Conservation (phyloP, 2,113 vertebrate genomes). For the Rhinopithecus roxellana region DNA sequence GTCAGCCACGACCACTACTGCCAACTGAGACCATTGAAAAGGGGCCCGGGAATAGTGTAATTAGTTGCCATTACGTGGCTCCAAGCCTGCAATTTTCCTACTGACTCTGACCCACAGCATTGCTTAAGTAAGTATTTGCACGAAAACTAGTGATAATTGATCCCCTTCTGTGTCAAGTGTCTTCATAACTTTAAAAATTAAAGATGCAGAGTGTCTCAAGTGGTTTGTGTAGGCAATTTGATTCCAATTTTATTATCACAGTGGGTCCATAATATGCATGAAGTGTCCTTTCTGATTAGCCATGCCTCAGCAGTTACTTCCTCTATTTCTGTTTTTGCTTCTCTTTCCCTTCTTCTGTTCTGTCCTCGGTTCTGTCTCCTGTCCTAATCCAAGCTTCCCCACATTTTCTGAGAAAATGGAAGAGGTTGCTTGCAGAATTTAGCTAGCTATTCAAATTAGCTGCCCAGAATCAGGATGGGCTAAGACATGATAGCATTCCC, state of each 20-base stretch:
- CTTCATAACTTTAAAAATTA: slow-evolving; percentile 95
- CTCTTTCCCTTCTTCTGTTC: slow-evolving; percentile 25
- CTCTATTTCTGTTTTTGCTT: slow-evolving; percentile 79
- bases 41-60: slow-evolving; percentile 83
- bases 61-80: slow-evolving; percentile 82
- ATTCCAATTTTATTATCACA: slow-evolving; percentile 94
- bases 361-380: background rate
- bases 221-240: slow-evolving; percentile 88
- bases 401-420: slow-evolving; percentile 80
- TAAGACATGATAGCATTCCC: slow-evolving; percentile 29
- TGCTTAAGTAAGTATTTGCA: slow-evolving; percentile 94
- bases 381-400: slow-evolving; percentile 36
- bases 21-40: slow-evolving; percentile 77
- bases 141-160: slow-evolving; percentile 90
- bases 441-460: slow-evolving; percentile 64
- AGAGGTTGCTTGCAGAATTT: slow-evolving; percentile 67
- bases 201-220: slow-evolving; percentile 88
- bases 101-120: slow-evolving; percentile 80
- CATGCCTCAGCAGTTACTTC: slow-evolving; percentile 84
- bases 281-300: slow-evolving; percentile 95
- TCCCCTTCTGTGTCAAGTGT: slow-evolving; percentile 92
- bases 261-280: slow-evolving; percentile 92
- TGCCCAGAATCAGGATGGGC: slow-evolving; percentile 36
- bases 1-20: slow-evolving; percentile 85
- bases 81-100: slow-evolving; percentile 85